Base-by-base conservation (phyloP, 2,113 vertebrate species). In the Dunckerocampus dactyliophorus region DNA sequence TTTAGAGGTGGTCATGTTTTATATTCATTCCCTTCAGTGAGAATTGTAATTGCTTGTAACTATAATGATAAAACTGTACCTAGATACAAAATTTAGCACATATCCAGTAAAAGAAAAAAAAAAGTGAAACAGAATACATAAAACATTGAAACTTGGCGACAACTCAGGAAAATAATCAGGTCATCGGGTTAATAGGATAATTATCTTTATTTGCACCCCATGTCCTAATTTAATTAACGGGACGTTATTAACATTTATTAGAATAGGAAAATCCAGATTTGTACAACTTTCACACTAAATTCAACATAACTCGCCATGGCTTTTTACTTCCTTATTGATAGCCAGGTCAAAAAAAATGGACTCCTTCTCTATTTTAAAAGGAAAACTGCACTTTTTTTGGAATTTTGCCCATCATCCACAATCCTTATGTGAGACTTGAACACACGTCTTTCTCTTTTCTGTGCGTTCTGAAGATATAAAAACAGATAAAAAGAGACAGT, bases 41-140 rank as follows among this genome's bases (percentile, higher is more conserved):
- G 28, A 84, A 82, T 72, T 63, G 47, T 59, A 69, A 63, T 22
- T 62, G 47, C 48, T 60, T 63, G 56, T 17, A 63, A 58, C 16
- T 66, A 53, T 8, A 22, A 46, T 20, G 21, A 67, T 59, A 22
- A 57, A 37, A 66, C 72, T 58, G 58, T 61, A 56, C 60, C 24
- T 19, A 74, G 68, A 53, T 65, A 74, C 17, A 70, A 63, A 45
- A 72, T 57, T 8, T 71, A 47, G 61, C 47, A 37, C 4, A 59
- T 3, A 46, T 17, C 9, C 11, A 13, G 43, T 46, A 47, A 59
- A 59, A 42, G 13, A 1, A 45, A 8, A 24, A 17, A 24, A 24
- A 17, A 58, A 58, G 42, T 11, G 1, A 3, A 59, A 24, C n/a
- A 13, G 1, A 21, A 45, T 16, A 22, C 43, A 19, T 47, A 43